These are phyloP conservation scores for Falco columbarius DNA, from an alignment of 2,797 vertebrate genomes.

Conservation along the genomic window DNA sequence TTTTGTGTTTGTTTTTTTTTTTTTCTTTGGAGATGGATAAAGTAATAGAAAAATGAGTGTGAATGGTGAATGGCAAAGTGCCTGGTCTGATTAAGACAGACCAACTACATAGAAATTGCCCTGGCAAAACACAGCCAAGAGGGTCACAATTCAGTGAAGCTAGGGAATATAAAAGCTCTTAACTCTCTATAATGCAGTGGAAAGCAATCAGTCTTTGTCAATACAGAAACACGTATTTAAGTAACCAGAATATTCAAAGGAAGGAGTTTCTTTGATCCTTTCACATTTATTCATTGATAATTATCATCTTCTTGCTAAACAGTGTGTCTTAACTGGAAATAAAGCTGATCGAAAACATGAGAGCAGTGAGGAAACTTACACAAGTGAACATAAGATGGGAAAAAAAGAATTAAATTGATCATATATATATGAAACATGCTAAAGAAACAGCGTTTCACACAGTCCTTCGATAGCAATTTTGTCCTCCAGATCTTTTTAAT, in stretches of 20 bases:
- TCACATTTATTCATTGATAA: not conserved
- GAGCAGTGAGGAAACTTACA: not conserved
- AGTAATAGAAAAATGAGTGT: not conserved
- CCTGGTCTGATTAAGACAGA: conserved; percentile 27
- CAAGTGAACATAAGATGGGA: not conserved
- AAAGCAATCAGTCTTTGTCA: not conserved
- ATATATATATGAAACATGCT: not conserved
- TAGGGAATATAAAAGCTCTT: not conserved
- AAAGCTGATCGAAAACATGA: not conserved
- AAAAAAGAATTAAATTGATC: not conserved
- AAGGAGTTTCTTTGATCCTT: not conserved
- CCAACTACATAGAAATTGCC: conserved; percentile 19
- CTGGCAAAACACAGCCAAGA: not conserved
- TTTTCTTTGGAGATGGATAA: not conserved
- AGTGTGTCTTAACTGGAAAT: not conserved
- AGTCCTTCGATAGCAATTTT: not conserved
- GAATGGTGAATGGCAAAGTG: conserved; percentile 10
- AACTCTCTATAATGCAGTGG: not conserved
- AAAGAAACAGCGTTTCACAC: not conserved
- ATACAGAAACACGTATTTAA: not conserved
- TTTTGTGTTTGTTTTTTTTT: not conserved
- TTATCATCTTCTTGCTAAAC: not conserved
- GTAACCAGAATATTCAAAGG: not conserved
- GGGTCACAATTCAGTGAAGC: not conserved
- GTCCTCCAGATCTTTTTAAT: not conserved